Evolutionary conservation across 2,888 invertebrate species (phyloP).

Genomic region (Fragum sueziense): DNA sequence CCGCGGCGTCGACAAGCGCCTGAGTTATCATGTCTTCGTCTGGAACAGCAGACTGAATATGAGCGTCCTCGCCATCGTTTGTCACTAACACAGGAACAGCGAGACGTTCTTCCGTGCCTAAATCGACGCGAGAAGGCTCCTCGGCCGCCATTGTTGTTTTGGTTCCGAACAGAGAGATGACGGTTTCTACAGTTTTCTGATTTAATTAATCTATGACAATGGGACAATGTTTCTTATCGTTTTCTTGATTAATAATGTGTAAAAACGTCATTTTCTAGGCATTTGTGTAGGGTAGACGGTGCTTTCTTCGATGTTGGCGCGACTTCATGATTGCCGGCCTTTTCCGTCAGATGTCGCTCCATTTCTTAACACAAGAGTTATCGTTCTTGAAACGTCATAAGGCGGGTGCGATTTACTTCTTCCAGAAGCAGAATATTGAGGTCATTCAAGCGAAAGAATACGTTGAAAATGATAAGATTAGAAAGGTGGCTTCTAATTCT

Average conservation of each 20-base stretch:
- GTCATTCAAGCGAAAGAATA: too few species aligned
- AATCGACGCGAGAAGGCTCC: conserved; percentile 64
- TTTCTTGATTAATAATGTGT: too few species aligned
- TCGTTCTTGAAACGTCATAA: conserved; percentile 24
- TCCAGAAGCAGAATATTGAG: too few species aligned
- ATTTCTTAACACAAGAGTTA: conserved; percentile 23
- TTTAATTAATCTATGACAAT: too few species aligned
- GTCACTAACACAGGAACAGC: conserved; percentile 34
- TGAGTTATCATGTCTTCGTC: conserved; percentile 76
- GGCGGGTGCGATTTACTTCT: too few species aligned
- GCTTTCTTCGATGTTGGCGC: conserved; percentile 38
- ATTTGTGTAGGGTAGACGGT: too few species aligned
- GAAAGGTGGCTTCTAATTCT: too few species aligned
- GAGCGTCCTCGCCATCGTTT: conserved; percentile 41
- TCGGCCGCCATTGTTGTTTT: conserved; percentile 78
- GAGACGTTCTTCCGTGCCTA: conserved; percentile 54
- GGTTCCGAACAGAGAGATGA: conserved; percentile 23
- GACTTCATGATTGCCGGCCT: conserved; percentile 28
- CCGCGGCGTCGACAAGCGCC: conserved; percentile 76
- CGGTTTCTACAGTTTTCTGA: not conserved
- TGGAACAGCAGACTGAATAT: conserved; percentile 56
- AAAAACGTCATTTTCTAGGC: too few species aligned
- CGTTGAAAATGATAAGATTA: too few species aligned
- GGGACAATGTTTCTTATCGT: too few species aligned
- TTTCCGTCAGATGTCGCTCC: conserved; percentile 58